Base-by-base conservation (phyloP, 2,113 vertebrate species). In the Vimba vimba region DNA sequence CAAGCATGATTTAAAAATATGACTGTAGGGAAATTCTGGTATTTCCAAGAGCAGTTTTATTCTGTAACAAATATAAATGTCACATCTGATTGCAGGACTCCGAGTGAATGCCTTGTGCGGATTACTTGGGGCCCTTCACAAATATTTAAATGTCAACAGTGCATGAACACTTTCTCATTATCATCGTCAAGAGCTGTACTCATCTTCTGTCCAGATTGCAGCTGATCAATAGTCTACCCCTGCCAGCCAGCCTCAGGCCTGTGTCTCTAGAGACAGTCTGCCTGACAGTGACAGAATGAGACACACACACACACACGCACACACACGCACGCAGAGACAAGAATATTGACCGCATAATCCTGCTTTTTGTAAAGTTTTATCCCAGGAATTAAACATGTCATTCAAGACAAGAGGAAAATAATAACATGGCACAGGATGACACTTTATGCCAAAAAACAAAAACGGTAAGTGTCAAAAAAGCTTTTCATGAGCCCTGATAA, bases 71-170 rank as follows among this genome's bases (percentile, higher is more conserved):
- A 85, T 75, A 43, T 85, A 94, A 93, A 94, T 94, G 92, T 92
- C 92, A 91, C 87, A 50, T 89, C 83, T 82, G 88, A 91, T 91
- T 88, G 90, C 87, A 59, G 62, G 84, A 77, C 82, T 83, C 85
- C 89, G 73, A 80, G 77, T 83, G 88, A 71, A 89, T 71, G 89
- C 91, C 87, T 90, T 89, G 87, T 69, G 17, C 87, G 89, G 92
- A 93, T 94, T 91, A 94, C 91, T 86, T 88, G 85, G 89, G 90
- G 91, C 89, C 89, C 92, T 93, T 87, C 88, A 92, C 91, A 93
- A 93, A 94, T 92, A 94, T 93, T 93, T 89, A 94, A 95, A 95
- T 95, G 94, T 95, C 95, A 95, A 89, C 93, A 88, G 86, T 74
- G 86, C 91, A 95, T 93, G 93, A 94, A 93, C 92, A 94, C 93